Percentiles rank a stretch among this genome's conserved stretches.
Conservation (phyloP, 2,797 vertebrate genomes). For the Mionectes olivaceus region DNA sequence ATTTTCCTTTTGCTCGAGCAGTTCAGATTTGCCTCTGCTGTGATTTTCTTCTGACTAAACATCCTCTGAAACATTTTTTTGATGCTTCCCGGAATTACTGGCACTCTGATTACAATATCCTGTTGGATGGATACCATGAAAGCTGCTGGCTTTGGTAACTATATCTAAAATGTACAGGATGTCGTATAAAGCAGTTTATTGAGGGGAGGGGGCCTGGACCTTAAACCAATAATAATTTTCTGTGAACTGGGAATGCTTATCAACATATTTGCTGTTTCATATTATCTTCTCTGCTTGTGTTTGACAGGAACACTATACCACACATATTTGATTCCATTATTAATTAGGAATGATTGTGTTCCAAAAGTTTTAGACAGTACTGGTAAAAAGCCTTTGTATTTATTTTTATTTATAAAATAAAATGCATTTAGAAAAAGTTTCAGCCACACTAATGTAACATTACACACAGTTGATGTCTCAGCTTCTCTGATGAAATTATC, state of each 20-base stretch:
- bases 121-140: slow-evolving; percentile 42
- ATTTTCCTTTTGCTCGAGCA: slow-evolving; percentile 39
- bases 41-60: slow-evolving; percentile 63
- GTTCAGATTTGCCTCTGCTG: slow-evolving; percentile 38
- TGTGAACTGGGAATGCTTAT: neutral
- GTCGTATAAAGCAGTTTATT: slow-evolving; percentile 18
- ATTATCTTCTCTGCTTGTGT: neutral
- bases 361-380: neutral
- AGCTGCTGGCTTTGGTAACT: slow-evolving; percentile 6
- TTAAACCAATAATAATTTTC: neutral
- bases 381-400: neutral
- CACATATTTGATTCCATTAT: neutral
- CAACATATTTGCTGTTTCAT: neutral
- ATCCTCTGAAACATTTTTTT: slow-evolving; percentile 42
- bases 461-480: neutral
- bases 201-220: neutral
- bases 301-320: neutral
- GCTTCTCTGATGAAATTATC: neutral
- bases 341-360: neutral
- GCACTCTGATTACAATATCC: slow-evolving; percentile 46
- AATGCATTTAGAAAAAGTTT: neutral
- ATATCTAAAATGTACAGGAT: neutral
- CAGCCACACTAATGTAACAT: neutral
- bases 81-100: slow-evolving; percentile 50
- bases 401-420: neutral